Evolutionary conservation across 2,888 invertebrate genomes (phyloP), one percentile per base, ranked within the genome.

Genomic region (Troides oblongomaculatus): DNA sequence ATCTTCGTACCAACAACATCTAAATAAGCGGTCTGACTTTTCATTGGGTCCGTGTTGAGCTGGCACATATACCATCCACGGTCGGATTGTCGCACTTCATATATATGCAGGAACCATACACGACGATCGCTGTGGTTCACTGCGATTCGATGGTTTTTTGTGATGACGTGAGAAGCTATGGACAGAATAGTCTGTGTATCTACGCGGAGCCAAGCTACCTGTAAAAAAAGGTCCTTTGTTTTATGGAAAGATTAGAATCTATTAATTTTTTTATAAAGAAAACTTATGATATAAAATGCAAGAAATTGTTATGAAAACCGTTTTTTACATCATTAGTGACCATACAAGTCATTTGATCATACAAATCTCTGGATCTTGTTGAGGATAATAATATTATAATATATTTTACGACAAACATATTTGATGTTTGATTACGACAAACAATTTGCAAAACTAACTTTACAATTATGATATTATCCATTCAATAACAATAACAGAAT

Each of bases 11-110:
- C 97, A 64, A 97, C 97, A 73, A 98, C 97, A 84, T 97, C 96
- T 77, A 98, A 92, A 85, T 96, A 97, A 21, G 97, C 97, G 69
- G 96, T 95, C 90, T 97, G 97, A 84, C 96, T 97, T 85, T 97
- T 97, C 97, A 97, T 97, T 0, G 97, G 98, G 88, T 97, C 97
- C 0, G 97, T 97, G 88, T 97, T 97, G 76, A 97, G 97, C 93
- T 97, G 97, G 85, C 97, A 98, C 97, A 97, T 97, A 91, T 97
- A 98, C 95, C 96, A 97, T 72, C 97, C 97, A 21, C 96, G 94
- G 89, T 98, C 98, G 0, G 95, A 94, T 84, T 97, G 96, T 56
- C 95, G 93, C 18, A 97, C 97, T 84, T 97, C 97, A 71, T 95
- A 95, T 78, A 98, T 96, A 82, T 97, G 96, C 60, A 98, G 93